Percentiles rank a stretch among this genome's conserved stretches.
Evolutionary conservation across 1,140 invertebrate species (phyloP).

Genomic region (Bombus impatiens): DNA sequence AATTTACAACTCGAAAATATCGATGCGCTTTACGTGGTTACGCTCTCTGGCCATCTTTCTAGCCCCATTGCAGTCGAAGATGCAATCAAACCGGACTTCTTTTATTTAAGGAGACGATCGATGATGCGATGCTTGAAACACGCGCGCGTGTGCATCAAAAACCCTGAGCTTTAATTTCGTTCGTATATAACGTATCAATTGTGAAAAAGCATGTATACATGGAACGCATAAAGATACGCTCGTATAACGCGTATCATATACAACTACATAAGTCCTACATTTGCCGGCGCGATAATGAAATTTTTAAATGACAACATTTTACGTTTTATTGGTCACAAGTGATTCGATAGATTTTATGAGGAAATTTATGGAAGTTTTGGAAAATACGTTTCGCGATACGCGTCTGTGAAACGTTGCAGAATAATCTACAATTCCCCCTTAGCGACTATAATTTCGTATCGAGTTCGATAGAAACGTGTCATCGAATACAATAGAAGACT

Average conservation of each 20-base stretch:
- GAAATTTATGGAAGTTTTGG: background rate
- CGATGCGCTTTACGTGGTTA: background rate
- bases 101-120: constrained; percentile 49
- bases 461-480: constrained; percentile 41
- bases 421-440: constrained; percentile 7
- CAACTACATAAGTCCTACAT: background rate
- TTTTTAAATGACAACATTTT: background rate
- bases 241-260: background rate
- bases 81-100: constrained; percentile 45
- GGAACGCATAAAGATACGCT: background rate
- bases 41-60: background rate
- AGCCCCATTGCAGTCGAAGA: constrained; percentile 5
- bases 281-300: background rate
- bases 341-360: background rate
- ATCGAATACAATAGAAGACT: constrained; percentile 53
- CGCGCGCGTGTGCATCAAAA: constrained; percentile 2
- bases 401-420: background rate
- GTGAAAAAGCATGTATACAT: background rate
- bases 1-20: constrained; percentile 37
- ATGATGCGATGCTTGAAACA: constrained; percentile 35
- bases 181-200: background rate
- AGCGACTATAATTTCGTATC: constrained; percentile 47
- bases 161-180: background rate
- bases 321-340: background rate
- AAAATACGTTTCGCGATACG: background rate